These are phyloP conservation scores for Eidolon dupreanum DNA, from an alignment of 2,797 vertebrate species.

Conservation along the genomic window DNA sequence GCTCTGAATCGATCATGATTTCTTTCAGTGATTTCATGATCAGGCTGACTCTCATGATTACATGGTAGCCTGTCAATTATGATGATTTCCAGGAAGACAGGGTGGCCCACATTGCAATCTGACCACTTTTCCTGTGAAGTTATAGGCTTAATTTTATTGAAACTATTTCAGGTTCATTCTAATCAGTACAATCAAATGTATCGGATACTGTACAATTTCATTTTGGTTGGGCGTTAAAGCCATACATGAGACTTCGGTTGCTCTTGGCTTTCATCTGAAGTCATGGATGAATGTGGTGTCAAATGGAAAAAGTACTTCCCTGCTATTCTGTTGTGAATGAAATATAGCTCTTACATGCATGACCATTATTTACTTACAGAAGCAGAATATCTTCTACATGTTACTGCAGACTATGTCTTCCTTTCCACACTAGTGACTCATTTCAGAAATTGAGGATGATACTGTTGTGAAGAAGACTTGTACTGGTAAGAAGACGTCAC, in stretches of 20 bases:
- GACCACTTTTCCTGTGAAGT: neutral
- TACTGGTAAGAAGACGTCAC: neutral
- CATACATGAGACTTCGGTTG: neutral
- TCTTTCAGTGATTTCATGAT: neutral
- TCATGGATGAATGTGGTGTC: constrained; percentile 28
- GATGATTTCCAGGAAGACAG: neutral
- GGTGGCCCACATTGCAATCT: neutral
- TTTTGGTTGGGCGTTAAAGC: neutral
- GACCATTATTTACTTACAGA: neutral
- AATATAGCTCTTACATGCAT: neutral
- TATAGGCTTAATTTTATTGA: constrained; percentile 10
- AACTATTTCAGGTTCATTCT: neutral
- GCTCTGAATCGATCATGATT: neutral
- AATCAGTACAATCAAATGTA: neutral
- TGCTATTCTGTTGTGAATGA: neutral
- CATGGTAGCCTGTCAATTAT: neutral
- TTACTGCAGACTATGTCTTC: neutral
- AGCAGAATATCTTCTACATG: neutral
- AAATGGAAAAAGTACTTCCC: neutral
- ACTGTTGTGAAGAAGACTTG: neutral
- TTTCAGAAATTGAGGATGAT: neutral
- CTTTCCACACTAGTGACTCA: neutral
- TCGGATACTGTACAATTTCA: neutral
- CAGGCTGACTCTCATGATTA: neutral
- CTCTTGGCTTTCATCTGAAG: neutral